phyloP scores from a whole-genome alignment of 1,140 invertebrate species.

The Drosophila ercepeae region DNA sequence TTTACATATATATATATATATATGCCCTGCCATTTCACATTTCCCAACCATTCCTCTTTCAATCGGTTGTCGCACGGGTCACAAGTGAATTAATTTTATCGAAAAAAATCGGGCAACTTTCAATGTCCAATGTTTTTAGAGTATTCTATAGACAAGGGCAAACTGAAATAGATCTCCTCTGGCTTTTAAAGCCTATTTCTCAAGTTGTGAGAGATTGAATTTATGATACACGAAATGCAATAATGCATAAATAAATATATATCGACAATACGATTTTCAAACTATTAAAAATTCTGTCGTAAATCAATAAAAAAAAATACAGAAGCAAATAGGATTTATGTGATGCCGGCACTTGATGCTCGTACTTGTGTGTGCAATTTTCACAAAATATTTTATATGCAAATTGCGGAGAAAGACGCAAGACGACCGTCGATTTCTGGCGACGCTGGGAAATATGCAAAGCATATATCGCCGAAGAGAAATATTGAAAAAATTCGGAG shows the following conservation, averaged over 20 bases:
- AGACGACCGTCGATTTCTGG: conserved; percentile 42
- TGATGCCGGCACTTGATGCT: conserved; percentile 46
- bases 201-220: conserved; percentile 27
- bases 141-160: not conserved
- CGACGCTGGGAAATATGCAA: conserved; percentile 25
- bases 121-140: not conserved
- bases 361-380: conserved; percentile 41
- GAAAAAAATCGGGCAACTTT: conserved; percentile 3
- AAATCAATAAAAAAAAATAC: conserved; percentile 40
- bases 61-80: conserved; percentile 27
- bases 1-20: no score
- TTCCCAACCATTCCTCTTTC: conserved; percentile 34
- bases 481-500: conserved; percentile 14
- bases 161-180: not conserved
- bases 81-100: conserved; percentile 40
- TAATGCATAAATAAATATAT: conserved; percentile 45
- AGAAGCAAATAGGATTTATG: conserved; percentile 39
- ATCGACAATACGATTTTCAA: conserved; percentile 29
- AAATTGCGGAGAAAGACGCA: conserved; percentile 28
- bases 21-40: conserved; percentile 22
- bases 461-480: conserved; percentile 15
- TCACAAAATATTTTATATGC: conserved; percentile 50
- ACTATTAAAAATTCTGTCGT: conserved; percentile 49
- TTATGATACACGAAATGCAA: conserved; percentile 43
- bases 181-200: conserved; percentile 2